Base-by-base conservation (phyloP, 2,888 invertebrate species). In the Bugulina stolonifera region DNA sequence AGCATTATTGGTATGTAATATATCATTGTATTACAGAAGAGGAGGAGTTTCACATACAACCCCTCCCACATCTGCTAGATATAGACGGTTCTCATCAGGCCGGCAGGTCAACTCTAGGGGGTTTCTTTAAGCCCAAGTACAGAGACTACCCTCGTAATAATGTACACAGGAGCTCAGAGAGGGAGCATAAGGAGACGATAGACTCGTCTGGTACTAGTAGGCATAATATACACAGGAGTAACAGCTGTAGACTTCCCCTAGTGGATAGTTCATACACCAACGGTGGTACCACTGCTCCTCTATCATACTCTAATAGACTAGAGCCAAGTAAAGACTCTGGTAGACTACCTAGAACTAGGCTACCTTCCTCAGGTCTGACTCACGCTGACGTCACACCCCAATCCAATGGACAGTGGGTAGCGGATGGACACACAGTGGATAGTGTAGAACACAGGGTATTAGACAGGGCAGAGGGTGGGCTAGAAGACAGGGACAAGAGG, bases 71-170 rank as follows among this genome's bases (percentile, higher is more conserved):
- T 32, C 32, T 64, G 27, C 64, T 64, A 2, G 64, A 64, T 64
- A n/a, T 64, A 14, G 64, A 64, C 27, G 43, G 5, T 3, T 14
- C 29, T 32, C 64, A 64, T n/a, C 64, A 64, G 64, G 64, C 64
- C 29, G 64, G 64, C 10, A 2, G 64, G 34, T 64, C 64, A 32
- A 64, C 64, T 34, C 64, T 64, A 10, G 64, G 64, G 14, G 64
- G 64, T 18, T 32, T 64, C 27, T 64, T 64, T 32, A 64, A 64
- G 32, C 64, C 64, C 64, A 64, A 64, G 27, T 64, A 64, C 27
- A 27, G 64, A 32, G 64, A 64, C 34, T 64, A 64, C 32, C 64
- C 64, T 10, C 64, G 27, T 32, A 64, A 64, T n/a, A 64, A 64
- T 34, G 64, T 64, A 32, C 64, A 64, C 27, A 2, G 64, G 5